These are phyloP conservation scores for Microcebus lehilahytsara DNA, from an alignment of 2,113 vertebrate genomes.

Conservation along the genomic window DNA sequence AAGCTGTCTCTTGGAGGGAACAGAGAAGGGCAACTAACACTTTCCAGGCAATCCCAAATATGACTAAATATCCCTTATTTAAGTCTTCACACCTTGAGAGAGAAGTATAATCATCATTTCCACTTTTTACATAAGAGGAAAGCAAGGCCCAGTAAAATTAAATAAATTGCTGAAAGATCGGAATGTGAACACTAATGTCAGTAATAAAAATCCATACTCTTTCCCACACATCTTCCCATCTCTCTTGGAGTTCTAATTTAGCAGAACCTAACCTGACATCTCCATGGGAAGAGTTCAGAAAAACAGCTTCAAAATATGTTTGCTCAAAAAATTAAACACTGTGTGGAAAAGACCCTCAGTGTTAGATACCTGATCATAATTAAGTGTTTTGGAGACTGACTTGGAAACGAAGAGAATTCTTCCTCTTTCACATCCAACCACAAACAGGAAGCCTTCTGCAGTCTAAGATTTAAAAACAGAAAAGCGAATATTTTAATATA, in stretches of 20 bases:
- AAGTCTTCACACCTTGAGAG: neutral
- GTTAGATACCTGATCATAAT: constrained; percentile 64
- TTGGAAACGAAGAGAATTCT: constrained; percentile 98
- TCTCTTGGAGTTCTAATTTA: neutral
- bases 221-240: neutral
- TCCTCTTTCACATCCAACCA: constrained; percentile 96
- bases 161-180: neutral
- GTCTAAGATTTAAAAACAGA: constrained; percentile 82
- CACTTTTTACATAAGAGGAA: neutral
- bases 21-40: neutral
- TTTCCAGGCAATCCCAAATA: neutral
- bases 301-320: neutral
- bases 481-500: neutral
- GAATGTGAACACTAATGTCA: neutral
- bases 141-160: neutral
- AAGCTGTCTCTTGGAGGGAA: neutral
- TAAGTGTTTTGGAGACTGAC: constrained; percentile 94
- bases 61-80: neutral
- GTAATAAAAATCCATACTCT: neutral
- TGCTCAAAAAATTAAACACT: neutral
- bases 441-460: constrained; percentile 97
- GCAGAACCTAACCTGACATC: neutral
- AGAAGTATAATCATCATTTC: neutral
- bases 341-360: neutral
- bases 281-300: neutral